Conservation (phyloP, 2,113 vertebrate species). For the Pyxicephalus adspersus region DNA sequence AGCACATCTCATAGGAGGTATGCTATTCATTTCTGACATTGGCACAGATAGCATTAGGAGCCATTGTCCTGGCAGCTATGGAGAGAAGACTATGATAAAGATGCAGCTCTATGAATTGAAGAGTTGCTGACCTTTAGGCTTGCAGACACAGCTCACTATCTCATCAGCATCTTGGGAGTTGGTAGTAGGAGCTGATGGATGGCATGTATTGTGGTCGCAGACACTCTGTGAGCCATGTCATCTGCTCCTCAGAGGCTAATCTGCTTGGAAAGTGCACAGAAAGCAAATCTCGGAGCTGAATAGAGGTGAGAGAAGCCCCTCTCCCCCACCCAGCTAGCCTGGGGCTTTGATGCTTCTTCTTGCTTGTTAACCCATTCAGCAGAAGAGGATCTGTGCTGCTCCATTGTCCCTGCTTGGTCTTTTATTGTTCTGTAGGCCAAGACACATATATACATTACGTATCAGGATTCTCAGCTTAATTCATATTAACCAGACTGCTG, state of each 20-base stretch:
- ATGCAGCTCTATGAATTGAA: neutral
- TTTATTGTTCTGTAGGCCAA: no score
- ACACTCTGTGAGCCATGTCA: slow-evolving; percentile 23
- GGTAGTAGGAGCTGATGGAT: slow-evolving; percentile 43
- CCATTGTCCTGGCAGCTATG: neutral
- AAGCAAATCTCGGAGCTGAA: slow-evolving; percentile 18
- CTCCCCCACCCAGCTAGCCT: neutral
- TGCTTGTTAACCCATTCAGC: slow-evolving; percentile 2
- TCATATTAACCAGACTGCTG: no score
- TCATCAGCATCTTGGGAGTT: neutral
- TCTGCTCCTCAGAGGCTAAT: slow-evolving; percentile 37
- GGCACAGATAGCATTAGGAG: neutral
- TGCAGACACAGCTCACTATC: neutral
- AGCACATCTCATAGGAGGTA: no score
- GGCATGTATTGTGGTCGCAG: slow-evolving; percentile 4
- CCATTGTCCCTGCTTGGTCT: no score
- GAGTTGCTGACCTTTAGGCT: slow-evolving; percentile 23
- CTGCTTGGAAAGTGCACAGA: slow-evolving; percentile 36
- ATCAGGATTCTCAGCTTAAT: no score
- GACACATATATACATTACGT: no score
- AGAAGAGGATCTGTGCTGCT: no score
- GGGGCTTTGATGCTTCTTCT: neutral
- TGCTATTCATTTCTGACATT: neutral
- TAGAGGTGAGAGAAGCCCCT: neutral
- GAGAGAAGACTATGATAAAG: neutral